Percentiles rank a stretch among this genome's conserved stretches.
phyloP scores from a whole-genome alignment of 2,888 invertebrate genomes.

The Trileptium ribeirensis region DNA sequence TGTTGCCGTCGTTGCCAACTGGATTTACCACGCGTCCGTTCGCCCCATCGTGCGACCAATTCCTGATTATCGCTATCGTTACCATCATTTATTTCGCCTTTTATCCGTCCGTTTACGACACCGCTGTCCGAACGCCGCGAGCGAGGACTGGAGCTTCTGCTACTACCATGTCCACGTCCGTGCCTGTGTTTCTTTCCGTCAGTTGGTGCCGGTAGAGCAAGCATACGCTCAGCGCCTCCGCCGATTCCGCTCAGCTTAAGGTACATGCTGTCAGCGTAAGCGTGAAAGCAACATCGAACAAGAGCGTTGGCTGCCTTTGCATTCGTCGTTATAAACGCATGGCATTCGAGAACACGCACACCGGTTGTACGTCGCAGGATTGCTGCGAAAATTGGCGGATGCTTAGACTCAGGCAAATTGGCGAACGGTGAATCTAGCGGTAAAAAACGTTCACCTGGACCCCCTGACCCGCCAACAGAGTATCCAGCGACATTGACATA shows the following conservation, averaged over 20 bases:
- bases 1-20: constrained; percentile 45
- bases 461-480: constrained; percentile 49
- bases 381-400: constrained; percentile 93
- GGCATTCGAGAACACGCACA: constrained; percentile 92
- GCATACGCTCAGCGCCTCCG: constrained; percentile 27
- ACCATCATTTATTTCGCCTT: neutral
- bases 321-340: constrained; percentile 92
- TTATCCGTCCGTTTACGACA: neutral
- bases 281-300: constrained; percentile 79
- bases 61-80: neutral
- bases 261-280: constrained; percentile 89
- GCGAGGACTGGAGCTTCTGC: constrained; percentile 14
- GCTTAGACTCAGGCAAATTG: constrained; percentile 78
- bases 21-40: constrained; percentile 39
- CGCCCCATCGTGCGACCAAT: constrained; percentile 31
- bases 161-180: neutral
- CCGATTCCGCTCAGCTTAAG: constrained; percentile 36
- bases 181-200: neutral
- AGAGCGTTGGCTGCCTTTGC: constrained; percentile 95
- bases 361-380: constrained; percentile 89
- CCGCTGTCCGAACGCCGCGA: neutral
- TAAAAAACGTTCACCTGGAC: constrained; percentile 61
- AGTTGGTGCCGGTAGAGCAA: constrained; percentile 33
- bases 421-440: constrained; percentile 94
- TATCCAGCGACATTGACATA: constrained; percentile 67